A percentile compares a stretch with the other conserved stretches of the same genome.
These are phyloP conservation scores for Yasuhikotakia modesta DNA, from an alignment of 2,797 vertebrate genomes.

Conservation along the genomic window DNA sequence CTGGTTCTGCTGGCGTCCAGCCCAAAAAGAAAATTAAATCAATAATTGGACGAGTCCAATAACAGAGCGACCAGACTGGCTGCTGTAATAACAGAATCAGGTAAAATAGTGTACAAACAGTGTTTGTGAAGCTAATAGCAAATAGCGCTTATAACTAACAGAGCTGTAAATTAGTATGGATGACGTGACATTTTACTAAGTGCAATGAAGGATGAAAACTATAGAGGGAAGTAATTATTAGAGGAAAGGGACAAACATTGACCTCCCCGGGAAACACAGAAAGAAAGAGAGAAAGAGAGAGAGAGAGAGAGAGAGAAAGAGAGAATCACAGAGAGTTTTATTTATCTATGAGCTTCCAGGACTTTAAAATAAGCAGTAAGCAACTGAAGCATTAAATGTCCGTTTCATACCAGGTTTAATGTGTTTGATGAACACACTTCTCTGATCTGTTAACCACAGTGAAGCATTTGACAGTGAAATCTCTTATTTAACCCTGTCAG, in stretches of 20 bases:
- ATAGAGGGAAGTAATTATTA: conserved; percentile 18
- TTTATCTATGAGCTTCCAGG: conserved; percentile 29
- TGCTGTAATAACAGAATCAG: no score
- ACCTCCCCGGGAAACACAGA: background rate
- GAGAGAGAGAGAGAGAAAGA: conserved; percentile 11
- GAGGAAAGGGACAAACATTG: conserved; percentile 13
- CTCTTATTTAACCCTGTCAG: background rate
- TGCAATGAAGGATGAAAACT: conserved; percentile 37
- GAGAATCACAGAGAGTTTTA: conserved; percentile 10
- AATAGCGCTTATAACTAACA: background rate
- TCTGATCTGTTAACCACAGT: conserved; percentile 8
- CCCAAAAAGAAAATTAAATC: no score
- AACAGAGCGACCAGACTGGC: no score
- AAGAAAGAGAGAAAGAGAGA: background rate
- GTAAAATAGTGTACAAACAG: no score
- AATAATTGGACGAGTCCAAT: no score
- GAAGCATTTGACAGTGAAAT: background rate
- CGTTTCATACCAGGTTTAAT: conserved; percentile 9
- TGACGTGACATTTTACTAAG: background rate
- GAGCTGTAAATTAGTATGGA: conserved; percentile 24
- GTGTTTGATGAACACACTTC: background rate
- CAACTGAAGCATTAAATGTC: conserved; percentile 30
- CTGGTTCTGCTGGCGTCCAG: no score
- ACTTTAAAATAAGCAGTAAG: conserved; percentile 7
- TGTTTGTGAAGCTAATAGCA: no score